A percentile compares a stretch with the other conserved stretches of the same genome.
Conservation (phyloP, 2,888 invertebrate species). For the Torymus aiolomorphi region DNA sequence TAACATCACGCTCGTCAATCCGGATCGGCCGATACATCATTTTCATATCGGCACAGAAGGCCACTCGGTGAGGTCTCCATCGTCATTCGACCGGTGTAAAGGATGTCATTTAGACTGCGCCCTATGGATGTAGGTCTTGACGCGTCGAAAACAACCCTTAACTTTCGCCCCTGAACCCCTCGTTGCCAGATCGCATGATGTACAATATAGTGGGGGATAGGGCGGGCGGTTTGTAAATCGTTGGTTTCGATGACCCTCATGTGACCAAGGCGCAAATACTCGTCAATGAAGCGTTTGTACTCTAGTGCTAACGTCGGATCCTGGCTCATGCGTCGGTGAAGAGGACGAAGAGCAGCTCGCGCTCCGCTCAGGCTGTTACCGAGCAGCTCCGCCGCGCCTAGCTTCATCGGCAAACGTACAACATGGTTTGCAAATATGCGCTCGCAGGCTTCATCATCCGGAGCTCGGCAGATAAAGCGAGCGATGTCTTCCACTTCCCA, state of each 20-base stretch:
- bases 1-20: no score
- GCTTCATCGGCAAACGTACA: not conserved
- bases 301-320: not conserved
- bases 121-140: no score
- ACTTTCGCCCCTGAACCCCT: no score
- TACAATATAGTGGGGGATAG: not conserved
- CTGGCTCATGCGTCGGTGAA: conserved; percentile 1
- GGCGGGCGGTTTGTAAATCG: not conserved
- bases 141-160: no score
- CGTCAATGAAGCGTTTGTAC: conserved; percentile 7
- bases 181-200: no score
- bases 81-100: no score
- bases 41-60: no score
- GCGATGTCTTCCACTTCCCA: no score
- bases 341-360: not conserved
- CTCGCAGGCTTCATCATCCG: conserved; percentile 9
- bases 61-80: no score
- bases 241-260: not conserved
- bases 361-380: not conserved
- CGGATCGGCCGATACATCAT: no score
- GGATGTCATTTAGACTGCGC: no score
- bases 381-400: not conserved
- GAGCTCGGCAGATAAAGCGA: not conserved
- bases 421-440: not conserved
- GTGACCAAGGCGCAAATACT: conserved; percentile 1